A percentile compares a stretch with the other conserved stretches of the same genome.
Evolutionary conservation across 2,113 vertebrate species (phyloP).

Genomic region (Todiramphus saurophagus): DNA sequence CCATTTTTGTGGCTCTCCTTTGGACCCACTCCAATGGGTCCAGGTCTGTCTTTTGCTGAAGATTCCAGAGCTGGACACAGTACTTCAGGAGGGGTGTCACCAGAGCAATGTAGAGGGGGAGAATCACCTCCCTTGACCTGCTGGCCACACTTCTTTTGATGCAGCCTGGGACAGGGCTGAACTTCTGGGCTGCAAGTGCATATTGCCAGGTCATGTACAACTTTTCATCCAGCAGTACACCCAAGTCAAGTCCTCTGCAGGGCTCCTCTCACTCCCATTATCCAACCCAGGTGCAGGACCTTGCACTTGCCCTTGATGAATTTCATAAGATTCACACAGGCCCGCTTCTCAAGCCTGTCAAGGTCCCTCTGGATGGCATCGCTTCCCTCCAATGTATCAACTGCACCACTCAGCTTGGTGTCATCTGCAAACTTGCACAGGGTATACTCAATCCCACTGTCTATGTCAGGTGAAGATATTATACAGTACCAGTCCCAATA

Average conservation of each 20-base stretch:
- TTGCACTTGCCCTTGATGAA: not conserved
- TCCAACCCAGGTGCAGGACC: no score
- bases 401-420: not conserved
- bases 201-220: rapidly evolving
- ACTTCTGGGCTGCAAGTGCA: rapidly evolving
- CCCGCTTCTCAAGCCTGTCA: not conserved
- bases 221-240: not conserved
- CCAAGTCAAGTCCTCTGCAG: not conserved
- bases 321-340: not conserved
- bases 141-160: not conserved
- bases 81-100: not conserved
- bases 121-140: not conserved
- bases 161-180: not conserved
- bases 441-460: not conserved
- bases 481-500: not conserved
- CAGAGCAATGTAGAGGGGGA: not conserved
- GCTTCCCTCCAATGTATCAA: rapidly evolving
- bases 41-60: not conserved
- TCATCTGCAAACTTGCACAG: not conserved
- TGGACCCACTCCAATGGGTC: not conserved
- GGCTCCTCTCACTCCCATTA: not conserved
- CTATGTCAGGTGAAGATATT: not conserved
- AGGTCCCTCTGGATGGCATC: not conserved
- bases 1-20: not conserved
- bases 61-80: not conserved